Percentiles rank a stretch among this genome's conserved stretches.
These are phyloP conservation scores for Malurus elegans DNA, from an alignment of 2,113 vertebrate species.

Conservation along the genomic window DNA sequence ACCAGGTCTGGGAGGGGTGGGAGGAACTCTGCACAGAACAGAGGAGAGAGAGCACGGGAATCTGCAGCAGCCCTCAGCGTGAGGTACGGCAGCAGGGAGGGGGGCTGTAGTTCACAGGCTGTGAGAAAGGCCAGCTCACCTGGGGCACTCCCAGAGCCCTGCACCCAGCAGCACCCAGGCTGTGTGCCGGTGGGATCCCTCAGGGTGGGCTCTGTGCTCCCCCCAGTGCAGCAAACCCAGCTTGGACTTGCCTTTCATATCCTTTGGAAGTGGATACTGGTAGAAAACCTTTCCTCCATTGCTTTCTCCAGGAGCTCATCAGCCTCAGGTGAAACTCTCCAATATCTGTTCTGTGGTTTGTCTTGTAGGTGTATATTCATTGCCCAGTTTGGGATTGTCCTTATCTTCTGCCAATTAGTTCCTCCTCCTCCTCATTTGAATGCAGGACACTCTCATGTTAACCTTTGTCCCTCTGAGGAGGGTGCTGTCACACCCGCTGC, in stretches of 20 bases:
- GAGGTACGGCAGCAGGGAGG: background rate
- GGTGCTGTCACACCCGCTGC: background rate
- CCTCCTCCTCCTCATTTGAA: conserved; percentile 17
- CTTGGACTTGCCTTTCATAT: background rate
- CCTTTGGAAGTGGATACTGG: background rate
- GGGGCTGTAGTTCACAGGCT: background rate
- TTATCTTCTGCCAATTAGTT: background rate
- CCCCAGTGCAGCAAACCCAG: background rate
- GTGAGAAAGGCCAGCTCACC: background rate
- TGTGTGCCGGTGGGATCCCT: background rate
- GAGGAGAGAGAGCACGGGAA: background rate
- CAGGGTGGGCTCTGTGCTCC: background rate
- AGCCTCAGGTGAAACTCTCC: background rate
- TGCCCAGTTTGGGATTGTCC: background rate
- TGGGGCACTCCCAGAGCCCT: background rate
- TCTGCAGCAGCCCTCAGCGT: accelerated
- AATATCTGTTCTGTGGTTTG: background rate
- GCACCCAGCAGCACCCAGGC: background rate
- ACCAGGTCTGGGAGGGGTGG: background rate
- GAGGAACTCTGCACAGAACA: background rate
- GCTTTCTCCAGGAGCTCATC: background rate
- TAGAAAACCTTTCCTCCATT: background rate
- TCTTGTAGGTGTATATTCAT: background rate
- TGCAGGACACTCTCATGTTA: background rate
- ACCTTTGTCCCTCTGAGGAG: background rate